These are phyloP conservation scores for Indicator indicator DNA, from an alignment of 2,113 vertebrate species.

Conservation along the genomic window DNA sequence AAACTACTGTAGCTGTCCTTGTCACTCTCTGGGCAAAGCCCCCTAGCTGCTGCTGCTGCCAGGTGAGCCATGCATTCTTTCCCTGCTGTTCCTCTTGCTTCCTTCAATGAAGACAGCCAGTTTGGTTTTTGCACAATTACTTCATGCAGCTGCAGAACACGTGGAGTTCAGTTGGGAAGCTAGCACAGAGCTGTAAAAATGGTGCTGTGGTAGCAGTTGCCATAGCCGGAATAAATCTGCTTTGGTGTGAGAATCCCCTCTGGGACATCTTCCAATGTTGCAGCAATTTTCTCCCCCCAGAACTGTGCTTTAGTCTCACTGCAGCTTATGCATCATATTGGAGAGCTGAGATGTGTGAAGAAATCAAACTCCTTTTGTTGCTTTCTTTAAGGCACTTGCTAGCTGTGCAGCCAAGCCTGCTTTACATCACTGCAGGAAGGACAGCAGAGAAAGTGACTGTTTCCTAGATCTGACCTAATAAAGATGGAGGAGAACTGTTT, in stretches of 20 bases:
- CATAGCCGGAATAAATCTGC: neutral
- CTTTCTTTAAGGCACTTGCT: neutral
- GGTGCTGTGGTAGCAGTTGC: neutral
- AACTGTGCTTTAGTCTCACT: neutral
- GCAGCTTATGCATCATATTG: neutral
- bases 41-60: neutral
- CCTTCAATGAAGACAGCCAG: neutral
- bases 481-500: neutral
- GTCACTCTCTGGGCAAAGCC: neutral
- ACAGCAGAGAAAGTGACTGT: neutral
- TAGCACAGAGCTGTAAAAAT: neutral
- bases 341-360: neutral
- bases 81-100: neutral
- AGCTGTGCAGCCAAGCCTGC: accelerated
- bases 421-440: neutral
- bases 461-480: neutral
- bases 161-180: neutral
- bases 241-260: slow-evolving; percentile 24
- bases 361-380: neutral
- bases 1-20: neutral
- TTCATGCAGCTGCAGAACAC: neutral
- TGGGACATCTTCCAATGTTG: neutral
- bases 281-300: neutral
- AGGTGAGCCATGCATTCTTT: accelerated
- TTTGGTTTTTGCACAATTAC: neutral